Evolutionary conservation across 2,113 vertebrate genomes (phyloP).

Genomic region (Leucopternis melanops): DNA sequence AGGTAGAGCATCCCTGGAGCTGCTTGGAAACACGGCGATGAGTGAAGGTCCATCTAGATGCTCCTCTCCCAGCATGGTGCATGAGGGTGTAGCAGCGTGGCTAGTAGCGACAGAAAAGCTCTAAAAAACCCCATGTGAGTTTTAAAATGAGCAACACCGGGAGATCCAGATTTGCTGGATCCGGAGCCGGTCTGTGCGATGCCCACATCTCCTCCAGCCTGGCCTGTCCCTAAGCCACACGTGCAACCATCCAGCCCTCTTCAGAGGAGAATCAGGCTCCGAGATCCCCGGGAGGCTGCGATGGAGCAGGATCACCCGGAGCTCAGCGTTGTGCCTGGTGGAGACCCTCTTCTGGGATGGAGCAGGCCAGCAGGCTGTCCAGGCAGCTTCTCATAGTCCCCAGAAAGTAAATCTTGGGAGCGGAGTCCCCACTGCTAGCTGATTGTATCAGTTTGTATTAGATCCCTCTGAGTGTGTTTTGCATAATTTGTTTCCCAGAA

Average conservation of each 20-base stretch:
- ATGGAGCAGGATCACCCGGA: neutral
- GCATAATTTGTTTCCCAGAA: constrained; percentile 19
- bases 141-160: neutral
- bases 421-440: neutral
- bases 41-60: neutral
- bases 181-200: neutral
- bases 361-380: neutral
- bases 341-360: neutral
- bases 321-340: neutral
- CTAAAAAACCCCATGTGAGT: accelerated
- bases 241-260: neutral
- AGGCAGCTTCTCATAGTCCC: neutral
- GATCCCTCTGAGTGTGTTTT: constrained; percentile 19
- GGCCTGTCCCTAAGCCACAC: accelerated
- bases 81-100: neutral
- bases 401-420: neutral
- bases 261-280: neutral
- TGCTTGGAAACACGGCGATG: neutral
- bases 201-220: neutral
- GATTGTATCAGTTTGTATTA: neutral
- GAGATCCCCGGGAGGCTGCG: neutral
- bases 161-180: neutral
- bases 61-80: neutral
- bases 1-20: neutral
- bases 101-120: neutral